Evolutionary conservation across 2,888 invertebrate genomes (phyloP).

Genomic region (Xanthia togata): DNA sequence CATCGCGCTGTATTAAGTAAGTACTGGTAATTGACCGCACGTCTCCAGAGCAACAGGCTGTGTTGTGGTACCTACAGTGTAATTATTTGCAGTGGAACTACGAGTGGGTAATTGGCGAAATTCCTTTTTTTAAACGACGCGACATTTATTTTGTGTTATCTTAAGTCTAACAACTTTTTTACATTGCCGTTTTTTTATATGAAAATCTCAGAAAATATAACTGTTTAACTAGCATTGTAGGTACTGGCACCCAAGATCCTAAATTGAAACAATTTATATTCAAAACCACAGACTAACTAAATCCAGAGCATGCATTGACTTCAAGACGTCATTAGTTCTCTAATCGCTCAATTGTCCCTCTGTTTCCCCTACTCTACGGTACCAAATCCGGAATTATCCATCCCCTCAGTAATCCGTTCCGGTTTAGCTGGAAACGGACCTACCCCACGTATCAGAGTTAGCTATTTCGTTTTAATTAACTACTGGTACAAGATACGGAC

Average conservation of each 20-base stretch:
- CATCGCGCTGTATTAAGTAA: constrained; percentile 15
- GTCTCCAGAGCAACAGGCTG: constrained; percentile 41
- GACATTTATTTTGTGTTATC: not conserved
- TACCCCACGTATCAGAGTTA: constrained; percentile 47
- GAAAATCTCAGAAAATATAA: not conserved
- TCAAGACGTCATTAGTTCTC: constrained; percentile 42
- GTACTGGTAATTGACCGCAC: constrained; percentile 26
- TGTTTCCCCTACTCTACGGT: constrained; percentile 25
- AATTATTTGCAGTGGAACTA: constrained; percentile 11
- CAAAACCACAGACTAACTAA: constrained; percentile 37
- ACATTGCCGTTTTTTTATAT: too few relatives aligned
- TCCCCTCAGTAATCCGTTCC: constrained; percentile 54
- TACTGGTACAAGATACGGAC: constrained; percentile 14
- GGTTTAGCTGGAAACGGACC: constrained; percentile 33
- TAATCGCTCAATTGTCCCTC: constrained; percentile 51
- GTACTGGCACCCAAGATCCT: not conserved
- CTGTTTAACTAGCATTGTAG: not conserved
- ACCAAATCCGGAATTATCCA: constrained; percentile 53
- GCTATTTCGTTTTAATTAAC: constrained; percentile 63
- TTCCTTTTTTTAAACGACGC: not conserved
- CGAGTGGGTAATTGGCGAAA: not conserved
- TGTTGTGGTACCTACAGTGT: constrained; percentile 1
- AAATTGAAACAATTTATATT: constrained; percentile 40
- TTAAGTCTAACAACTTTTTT: not conserved
- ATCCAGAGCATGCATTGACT: constrained; percentile 46